These are phyloP conservation scores for Arizona elegans DNA, from an alignment of 2,113 vertebrate genomes.

Conservation along the genomic window DNA sequence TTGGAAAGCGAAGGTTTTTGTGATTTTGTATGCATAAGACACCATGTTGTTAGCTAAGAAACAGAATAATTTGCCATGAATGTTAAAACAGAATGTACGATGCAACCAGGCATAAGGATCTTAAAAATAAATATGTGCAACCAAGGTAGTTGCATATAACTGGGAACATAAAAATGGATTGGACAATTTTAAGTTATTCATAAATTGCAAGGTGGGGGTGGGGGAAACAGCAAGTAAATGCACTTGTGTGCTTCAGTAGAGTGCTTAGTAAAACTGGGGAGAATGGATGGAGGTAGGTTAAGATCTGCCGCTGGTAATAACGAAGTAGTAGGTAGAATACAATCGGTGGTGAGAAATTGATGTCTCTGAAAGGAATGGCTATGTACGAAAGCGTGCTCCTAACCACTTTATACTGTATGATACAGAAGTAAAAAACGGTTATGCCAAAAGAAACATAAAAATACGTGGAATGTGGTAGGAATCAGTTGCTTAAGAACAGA, in stretches of 20 bases:
- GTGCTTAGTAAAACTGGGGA: neutral
- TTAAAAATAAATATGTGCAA: neutral
- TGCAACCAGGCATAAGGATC: neutral
- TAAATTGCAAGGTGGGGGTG: neutral
- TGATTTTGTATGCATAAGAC: neutral
- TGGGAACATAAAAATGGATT: neutral
- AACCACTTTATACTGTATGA: neutral
- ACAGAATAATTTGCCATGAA: neutral
- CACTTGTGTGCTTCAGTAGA: neutral
- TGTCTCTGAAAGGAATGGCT: neutral
- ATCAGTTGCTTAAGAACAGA: neutral
- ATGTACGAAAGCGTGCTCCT: neutral
- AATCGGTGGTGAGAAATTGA: neutral
- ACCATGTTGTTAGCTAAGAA: neutral
- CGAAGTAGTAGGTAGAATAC: neutral
- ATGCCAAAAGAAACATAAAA: neutral
- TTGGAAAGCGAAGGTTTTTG: neutral
- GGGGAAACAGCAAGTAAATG: neutral
- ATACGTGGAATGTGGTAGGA: neutral
- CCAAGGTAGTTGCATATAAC: neutral
- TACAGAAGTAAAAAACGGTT: neutral
- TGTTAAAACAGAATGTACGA: neutral
- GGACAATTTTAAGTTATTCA: neutral
- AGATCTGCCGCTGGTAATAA: neutral
- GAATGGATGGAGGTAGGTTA: neutral